These are phyloP conservation scores for Hemiprocne comata DNA, from an alignment of 2,113 vertebrate genomes.

Conservation along the genomic window DNA sequence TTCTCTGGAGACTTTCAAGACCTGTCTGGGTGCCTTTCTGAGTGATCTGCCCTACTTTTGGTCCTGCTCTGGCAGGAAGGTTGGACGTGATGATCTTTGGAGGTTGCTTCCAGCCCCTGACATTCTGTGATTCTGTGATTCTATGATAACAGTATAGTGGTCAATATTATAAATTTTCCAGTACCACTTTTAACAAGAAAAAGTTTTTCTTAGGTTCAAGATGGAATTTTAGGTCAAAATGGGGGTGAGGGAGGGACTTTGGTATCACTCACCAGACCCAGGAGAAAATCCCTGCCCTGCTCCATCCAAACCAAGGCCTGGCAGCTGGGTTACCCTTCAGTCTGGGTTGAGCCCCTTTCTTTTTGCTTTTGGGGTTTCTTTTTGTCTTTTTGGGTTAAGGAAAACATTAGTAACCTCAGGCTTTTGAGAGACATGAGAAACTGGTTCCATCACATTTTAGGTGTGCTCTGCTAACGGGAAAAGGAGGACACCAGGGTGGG, in stretches of 20 bases:
- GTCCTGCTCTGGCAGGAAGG: no score
- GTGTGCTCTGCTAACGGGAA: not conserved
- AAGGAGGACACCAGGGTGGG: not conserved
- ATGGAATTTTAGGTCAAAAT: not conserved
- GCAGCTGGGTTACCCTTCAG: not conserved
- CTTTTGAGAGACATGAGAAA: not conserved
- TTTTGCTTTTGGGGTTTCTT: not conserved
- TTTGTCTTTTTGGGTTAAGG: not conserved
- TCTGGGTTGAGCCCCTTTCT: not conserved
- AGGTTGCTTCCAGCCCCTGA: no score
- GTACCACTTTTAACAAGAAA: not conserved
- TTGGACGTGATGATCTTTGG: no score
- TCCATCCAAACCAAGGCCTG: not conserved
- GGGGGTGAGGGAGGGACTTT: no score
- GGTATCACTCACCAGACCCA: not conserved
- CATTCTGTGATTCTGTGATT: no score
- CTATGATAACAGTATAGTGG: not conserved
- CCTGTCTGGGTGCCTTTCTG: no score
- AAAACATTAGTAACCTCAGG: not conserved
- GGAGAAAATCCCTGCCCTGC: not conserved
- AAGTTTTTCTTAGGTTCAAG: not conserved
- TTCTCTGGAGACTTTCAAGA: no score
- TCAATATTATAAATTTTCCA: not conserved
- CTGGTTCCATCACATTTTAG: not conserved
- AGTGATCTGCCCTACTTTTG: no score